Evolutionary conservation across 2,113 vertebrate genomes (phyloP).

Genomic region (Bubo blakistoni): DNA sequence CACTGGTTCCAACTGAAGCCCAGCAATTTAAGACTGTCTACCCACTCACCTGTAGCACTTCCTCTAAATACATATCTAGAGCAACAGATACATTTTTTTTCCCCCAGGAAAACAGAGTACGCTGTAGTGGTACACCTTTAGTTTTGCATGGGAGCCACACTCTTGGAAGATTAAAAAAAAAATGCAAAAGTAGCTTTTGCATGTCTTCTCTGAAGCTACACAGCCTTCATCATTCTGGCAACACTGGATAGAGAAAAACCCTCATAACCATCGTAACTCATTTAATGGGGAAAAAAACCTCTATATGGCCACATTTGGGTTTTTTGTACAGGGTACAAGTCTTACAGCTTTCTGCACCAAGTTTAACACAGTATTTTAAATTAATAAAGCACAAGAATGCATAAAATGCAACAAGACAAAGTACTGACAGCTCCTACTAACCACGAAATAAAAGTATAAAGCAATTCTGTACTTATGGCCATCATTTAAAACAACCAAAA

Average conservation of each 20-base stretch:
- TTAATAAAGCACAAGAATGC: neutral
- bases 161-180: neutral
- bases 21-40: neutral
- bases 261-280: neutral
- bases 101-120: neutral
- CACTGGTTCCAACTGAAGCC: neutral
- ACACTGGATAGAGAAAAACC: neutral
- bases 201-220: neutral
- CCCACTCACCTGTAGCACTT: neutral
- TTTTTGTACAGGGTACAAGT: neutral
- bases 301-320: neutral
- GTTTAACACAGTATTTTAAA: neutral
- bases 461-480: neutral
- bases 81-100: fast-evolving
- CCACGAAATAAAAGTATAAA: neutral
- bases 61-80: too few species aligned
- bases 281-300: neutral
- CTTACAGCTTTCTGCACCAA: neutral
- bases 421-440: neutral
- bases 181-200: neutral
- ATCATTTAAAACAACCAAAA: neutral
- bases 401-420: neutral
- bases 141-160: neutral
- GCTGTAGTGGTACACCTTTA: fast-evolving
- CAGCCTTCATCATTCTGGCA: neutral